Percentiles rank a stretch among this genome's conserved stretches.
These are phyloP conservation scores for Microtus oregoni DNA, from an alignment of 2,113 vertebrate genomes.

Conservation along the genomic window DNA sequence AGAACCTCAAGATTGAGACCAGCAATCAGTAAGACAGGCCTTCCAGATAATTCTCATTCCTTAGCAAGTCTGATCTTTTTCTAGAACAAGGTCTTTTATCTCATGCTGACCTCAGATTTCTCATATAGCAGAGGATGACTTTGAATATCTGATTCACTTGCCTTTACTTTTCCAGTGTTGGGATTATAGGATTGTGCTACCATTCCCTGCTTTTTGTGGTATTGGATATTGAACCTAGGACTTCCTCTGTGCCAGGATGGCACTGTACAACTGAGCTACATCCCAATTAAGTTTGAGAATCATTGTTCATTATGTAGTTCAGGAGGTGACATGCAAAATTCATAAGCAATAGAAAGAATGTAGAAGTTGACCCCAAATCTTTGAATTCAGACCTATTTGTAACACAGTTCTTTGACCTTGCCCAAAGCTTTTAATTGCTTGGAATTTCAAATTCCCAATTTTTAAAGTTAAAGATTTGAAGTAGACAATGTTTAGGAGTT, in stretches of 20 bases:
- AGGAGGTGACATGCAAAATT: neutral
- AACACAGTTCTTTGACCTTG: neutral
- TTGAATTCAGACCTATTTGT: neutral
- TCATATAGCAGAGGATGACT: neutral
- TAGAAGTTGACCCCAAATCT: neutral
- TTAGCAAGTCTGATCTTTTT: neutral
- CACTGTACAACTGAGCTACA: neutral
- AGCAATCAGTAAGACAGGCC: neutral
- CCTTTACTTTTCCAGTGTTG: neutral
- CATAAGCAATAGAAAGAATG: conserved; percentile 27
- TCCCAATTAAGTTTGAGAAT: neutral
- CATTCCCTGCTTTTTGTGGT: neutral
- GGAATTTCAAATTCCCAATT: neutral
- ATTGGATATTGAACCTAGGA: neutral
- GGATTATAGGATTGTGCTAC: neutral
- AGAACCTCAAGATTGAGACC: neutral
- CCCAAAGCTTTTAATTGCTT: neutral
- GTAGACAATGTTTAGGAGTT: conserved; percentile 1
- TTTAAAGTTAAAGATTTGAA: conserved; percentile 29
- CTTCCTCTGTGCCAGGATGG: neutral
- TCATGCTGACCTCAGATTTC: neutral
- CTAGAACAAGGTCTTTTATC: neutral
- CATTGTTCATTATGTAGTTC: neutral
- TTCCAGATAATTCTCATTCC: neutral
- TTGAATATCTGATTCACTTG: neutral